Conservation (phyloP, 2,888 invertebrate genomes). For the Byasa hedistus region DNA sequence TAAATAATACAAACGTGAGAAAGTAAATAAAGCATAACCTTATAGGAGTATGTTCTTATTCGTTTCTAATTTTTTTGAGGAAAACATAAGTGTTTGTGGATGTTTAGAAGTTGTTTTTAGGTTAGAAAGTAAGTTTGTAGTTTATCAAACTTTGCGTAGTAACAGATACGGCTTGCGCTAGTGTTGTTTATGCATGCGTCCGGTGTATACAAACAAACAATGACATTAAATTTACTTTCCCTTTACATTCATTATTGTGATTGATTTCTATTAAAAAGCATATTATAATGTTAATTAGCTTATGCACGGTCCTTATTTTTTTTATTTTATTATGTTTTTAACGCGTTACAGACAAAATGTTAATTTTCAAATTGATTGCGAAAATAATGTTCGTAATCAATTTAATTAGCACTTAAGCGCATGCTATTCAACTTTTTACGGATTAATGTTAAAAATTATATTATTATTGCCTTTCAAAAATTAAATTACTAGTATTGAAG, state of each 20-base stretch:
- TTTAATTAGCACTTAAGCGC: too few relatives aligned
- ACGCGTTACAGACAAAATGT: too few relatives aligned
- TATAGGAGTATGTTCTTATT: conserved; percentile 13
- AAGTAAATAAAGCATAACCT: conserved; percentile 20
- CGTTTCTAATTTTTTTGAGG: conserved; percentile 21
- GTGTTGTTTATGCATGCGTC: conserved; percentile 19
- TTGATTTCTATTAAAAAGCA: background rate
- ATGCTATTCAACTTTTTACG: too few relatives aligned
- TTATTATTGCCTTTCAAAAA: too few relatives aligned
- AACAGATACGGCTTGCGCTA: conserved; percentile 2
- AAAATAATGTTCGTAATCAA: too few relatives aligned
- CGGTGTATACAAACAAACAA: conserved; percentile 26
- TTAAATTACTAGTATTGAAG: too few relatives aligned
- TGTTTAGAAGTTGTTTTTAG: conserved; percentile 25
- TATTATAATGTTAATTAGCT: background rate
- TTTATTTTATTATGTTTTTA: too few relatives aligned
- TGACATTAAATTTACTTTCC: conserved; percentile 12
- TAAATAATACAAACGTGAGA: conserved; percentile 2
- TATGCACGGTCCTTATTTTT: background rate
- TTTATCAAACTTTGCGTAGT: conserved; percentile 26
- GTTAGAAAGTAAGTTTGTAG: conserved; percentile 30
- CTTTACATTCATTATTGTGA: background rate
- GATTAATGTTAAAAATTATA: too few relatives aligned
- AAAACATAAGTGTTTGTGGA: background rate
- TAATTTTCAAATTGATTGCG: too few relatives aligned